Conservation (phyloP, 2,888 invertebrate genomes). For the Junonia oenone region DNA sequence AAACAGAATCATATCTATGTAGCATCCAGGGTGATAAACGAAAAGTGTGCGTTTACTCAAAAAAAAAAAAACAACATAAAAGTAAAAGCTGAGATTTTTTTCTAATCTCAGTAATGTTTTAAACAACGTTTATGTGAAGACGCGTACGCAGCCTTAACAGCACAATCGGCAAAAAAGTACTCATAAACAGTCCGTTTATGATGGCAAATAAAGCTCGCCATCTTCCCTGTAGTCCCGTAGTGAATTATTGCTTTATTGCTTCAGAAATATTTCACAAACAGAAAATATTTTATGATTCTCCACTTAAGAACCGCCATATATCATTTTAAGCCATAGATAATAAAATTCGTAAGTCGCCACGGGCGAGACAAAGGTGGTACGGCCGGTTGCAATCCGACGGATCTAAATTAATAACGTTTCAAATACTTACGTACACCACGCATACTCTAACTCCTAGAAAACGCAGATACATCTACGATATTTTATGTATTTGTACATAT, state of each 20-base stretch:
- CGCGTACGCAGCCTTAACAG: constrained; percentile 45
- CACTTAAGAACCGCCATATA: constrained; percentile 76
- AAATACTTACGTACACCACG: background rate
- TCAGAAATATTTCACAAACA: constrained; percentile 80
- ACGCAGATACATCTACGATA: background rate
- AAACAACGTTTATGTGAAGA: constrained; percentile 58
- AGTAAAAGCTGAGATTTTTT: constrained; percentile 18
- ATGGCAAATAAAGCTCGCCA: constrained; percentile 76
- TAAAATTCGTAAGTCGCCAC: constrained; percentile 76
- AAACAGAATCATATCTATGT: no score
- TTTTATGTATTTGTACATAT: background rate
- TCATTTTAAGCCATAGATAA: constrained; percentile 80
- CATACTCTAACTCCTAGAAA: background rate
- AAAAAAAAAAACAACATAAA: background rate
- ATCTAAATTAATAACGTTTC: constrained; percentile 22
- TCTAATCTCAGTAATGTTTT: constrained; percentile 54
- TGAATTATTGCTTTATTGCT: constrained; percentile 80
- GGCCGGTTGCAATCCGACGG: constrained; percentile 35
- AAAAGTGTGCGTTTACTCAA: no score
- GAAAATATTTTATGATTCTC: constrained; percentile 80
- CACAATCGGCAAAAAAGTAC: constrained; percentile 66
- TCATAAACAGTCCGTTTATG: constrained; percentile 77
- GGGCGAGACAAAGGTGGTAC: constrained; percentile 61
- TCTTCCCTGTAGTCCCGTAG: constrained; percentile 77
- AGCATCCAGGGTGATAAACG: no score